Percentiles rank a stretch among this genome's conserved stretches.
These are phyloP conservation scores for Drosophila littoralis DNA, from an alignment of 1,140 invertebrate genomes.

Conservation along the genomic window DNA sequence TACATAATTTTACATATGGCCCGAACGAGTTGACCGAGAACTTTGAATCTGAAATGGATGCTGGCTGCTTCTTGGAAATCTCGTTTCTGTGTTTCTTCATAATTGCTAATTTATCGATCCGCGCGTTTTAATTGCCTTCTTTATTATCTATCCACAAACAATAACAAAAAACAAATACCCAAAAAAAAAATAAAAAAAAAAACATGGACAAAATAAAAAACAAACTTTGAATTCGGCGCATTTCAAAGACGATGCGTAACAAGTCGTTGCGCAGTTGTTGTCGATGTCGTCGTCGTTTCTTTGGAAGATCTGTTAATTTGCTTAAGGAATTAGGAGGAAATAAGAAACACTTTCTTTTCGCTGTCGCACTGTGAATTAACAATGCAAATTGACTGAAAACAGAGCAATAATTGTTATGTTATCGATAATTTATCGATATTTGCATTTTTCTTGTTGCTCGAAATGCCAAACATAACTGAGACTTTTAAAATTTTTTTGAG, in stretches of 20 bases:
- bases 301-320: slow-evolving; percentile 70
- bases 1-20: slow-evolving; percentile 55
- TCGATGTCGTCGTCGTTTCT: slow-evolving; percentile 40
- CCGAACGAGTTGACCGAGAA: background rate
- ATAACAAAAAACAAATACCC: slow-evolving; percentile 6
- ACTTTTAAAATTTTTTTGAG: slow-evolving; percentile 46
- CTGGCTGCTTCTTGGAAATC: slow-evolving; percentile 52
- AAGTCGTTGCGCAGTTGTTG: slow-evolving; percentile 21
- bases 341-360: slow-evolving; percentile 76
- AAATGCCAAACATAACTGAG: slow-evolving; percentile 3
- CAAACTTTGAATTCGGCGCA: slow-evolving; percentile 39
- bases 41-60: slow-evolving; percentile 3
- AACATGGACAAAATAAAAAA: background rate
- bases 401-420: slow-evolving; percentile 61
- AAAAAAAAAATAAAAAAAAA: slow-evolving; percentile 20
- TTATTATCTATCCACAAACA: slow-evolving; percentile 51
- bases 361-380: slow-evolving; percentile 39
- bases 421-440: slow-evolving; percentile 53
- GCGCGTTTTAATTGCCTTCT: slow-evolving; percentile 64
- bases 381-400: slow-evolving; percentile 62
- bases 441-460: slow-evolving; percentile 25
- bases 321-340: slow-evolving; percentile 41
- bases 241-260: slow-evolving; percentile 52
- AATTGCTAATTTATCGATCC: slow-evolving; percentile 76
- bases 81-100: slow-evolving; percentile 63